Conservation (phyloP, 1,140 invertebrate species). For the Lysiphlebus fabarum region DNA sequence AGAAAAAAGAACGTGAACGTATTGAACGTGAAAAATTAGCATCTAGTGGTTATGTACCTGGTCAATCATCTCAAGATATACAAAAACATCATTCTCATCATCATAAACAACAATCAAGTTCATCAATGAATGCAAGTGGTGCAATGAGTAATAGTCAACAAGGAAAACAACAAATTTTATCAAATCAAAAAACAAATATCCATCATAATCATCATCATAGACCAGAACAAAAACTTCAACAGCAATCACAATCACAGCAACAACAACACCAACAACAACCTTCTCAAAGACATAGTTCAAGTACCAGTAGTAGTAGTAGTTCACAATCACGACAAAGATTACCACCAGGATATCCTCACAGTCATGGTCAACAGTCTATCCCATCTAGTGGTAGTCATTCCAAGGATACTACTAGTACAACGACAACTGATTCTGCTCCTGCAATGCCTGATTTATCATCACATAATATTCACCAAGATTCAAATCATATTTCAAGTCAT, state of each 20-base stretch:
- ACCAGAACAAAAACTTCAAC: conserved; percentile 41
- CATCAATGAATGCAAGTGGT: not conserved
- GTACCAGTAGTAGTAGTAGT: conserved; percentile 31
- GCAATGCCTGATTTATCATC: not conserved
- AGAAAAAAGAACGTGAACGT: conserved; percentile 56
- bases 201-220: conserved; percentile 50
- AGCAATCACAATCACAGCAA: conserved; percentile 39
- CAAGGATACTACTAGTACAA: not conserved
- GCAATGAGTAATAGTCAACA: not conserved
- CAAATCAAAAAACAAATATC: conserved; percentile 32
- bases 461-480: conserved; percentile 15
- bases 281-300: not conserved
- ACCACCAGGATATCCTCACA: not conserved
- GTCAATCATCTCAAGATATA: conserved; percentile 30
- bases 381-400: no score
- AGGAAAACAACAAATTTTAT: conserved; percentile 31
- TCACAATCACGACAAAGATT: conserved; percentile 20
- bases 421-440: not conserved
- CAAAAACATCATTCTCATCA: conserved; percentile 43
- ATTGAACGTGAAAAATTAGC: conserved; percentile 38
- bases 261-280: not conserved
- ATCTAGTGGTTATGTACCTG: conserved; percentile 7
- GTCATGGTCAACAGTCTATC: not conserved
- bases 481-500: not conserved
- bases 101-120: conserved; percentile 33